Percentiles rank a stretch among this genome's conserved stretches.
Conservation (phyloP, 1,140 invertebrate genomes). For the Drosophila bocqueti region DNA sequence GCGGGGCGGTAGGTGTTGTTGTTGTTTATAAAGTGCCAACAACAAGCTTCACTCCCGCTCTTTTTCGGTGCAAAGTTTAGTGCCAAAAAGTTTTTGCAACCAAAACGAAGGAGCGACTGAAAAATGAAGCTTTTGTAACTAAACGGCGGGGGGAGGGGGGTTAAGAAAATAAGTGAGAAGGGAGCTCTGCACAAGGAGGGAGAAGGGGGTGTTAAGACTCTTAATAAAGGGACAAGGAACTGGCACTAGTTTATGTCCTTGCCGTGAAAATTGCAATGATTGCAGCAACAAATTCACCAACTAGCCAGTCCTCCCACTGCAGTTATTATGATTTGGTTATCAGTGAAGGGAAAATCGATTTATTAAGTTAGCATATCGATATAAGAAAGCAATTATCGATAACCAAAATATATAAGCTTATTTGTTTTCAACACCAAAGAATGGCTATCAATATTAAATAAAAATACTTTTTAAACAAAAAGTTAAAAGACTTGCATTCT, state of each 20-base stretch:
- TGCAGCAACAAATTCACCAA: conserved; percentile 5
- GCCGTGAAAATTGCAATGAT: conserved; percentile 5
- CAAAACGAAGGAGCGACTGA: conserved; percentile 28
- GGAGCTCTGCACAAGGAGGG: not conserved
- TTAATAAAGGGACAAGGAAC: not conserved
- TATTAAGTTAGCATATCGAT: too few relatives aligned
- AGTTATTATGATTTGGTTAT: conserved; percentile 64
- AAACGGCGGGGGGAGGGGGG: not conserved
- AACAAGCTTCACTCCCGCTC: conserved; percentile 11
- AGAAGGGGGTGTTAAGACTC: not conserved
- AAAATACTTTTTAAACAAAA: too few relatives aligned
- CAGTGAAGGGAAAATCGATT: conserved; percentile 32
- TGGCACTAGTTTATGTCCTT: conserved; percentile 61
- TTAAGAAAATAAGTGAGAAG: not conserved
- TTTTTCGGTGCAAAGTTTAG: conserved; percentile 46
- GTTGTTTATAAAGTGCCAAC: conserved; percentile 64
- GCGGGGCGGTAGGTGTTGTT: not conserved
- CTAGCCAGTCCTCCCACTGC: conserved; percentile 30
- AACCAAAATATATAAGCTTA: too few relatives aligned
- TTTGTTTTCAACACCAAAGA: too few relatives aligned
- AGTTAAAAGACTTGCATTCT: too few relatives aligned
- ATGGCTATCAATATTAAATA: too few relatives aligned
- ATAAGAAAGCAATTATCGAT: too few relatives aligned
- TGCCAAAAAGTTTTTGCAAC: conserved; percentile 48
- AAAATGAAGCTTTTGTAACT: conserved; percentile 34